These are phyloP conservation scores for Synergus laeviventris DNA, from an alignment of 2,888 invertebrate species.

Conservation along the genomic window DNA sequence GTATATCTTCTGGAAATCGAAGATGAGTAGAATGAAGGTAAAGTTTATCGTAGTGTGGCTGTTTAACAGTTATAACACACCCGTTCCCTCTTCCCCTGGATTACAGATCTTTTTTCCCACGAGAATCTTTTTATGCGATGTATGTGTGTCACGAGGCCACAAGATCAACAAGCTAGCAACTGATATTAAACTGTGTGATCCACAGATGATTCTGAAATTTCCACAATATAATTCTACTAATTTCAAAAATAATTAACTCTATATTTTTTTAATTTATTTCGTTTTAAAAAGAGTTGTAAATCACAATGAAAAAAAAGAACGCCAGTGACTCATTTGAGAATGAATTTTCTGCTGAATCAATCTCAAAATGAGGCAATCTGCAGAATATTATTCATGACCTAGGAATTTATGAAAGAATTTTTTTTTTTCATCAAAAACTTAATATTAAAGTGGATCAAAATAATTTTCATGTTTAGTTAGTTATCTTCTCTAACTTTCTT, in stretches of 20 bases:
- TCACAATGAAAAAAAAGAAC: background rate
- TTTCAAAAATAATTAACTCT: background rate
- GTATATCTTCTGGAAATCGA: too few species aligned
- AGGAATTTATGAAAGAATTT: background rate
- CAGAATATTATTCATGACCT: background rate
- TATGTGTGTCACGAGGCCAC: slow-evolving; percentile 7
- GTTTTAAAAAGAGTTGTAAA: background rate
- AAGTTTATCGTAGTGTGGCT: slow-evolving; percentile 43
- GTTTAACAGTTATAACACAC: slow-evolving; percentile 20
- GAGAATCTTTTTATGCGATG: slow-evolving; percentile 40
- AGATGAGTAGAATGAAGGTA: slow-evolving; percentile 32
- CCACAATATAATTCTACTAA: background rate
- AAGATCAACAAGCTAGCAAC: background rate
- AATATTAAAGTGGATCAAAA: background rate
- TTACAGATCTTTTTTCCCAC: slow-evolving; percentile 47
- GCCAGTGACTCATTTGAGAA: background rate
- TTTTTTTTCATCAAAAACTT: background rate
- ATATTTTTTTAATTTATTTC: background rate
- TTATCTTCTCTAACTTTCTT: background rate
- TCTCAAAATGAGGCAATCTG: background rate
- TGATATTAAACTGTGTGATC: background rate
- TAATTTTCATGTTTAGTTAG: background rate
- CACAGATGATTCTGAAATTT: background rate
- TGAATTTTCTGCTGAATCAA: background rate
- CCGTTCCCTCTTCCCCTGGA: slow-evolving; percentile 45